Base-by-base conservation (phyloP, 2,888 invertebrate species). In the Eurytoma adleriae region DNA sequence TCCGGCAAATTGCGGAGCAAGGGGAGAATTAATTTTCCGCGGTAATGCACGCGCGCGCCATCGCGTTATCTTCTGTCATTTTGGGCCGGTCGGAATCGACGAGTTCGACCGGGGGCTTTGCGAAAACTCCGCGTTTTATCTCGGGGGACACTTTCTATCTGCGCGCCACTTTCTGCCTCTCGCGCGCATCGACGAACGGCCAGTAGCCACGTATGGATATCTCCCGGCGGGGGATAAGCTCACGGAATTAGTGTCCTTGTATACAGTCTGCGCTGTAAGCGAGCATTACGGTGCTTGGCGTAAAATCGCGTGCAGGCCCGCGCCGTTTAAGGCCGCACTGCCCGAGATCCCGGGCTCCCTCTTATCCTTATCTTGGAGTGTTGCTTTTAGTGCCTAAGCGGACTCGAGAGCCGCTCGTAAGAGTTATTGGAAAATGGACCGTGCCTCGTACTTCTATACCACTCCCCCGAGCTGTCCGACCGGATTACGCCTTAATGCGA, bases 21-120 rank as follows among this genome's bases (percentile, higher is more conserved):
- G 64, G 64, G 71, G 70, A 67, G 61, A 79, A 79, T 79, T 79
- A 73, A 73, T 79, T 79, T 68, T 79, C 68, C 68, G 73, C 56
- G 62, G 62, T 48, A 52, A 61, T 62, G 73, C 73, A 68, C 62
- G 40, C 40, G 10, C 40, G 10, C 40, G 40, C 40, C 40, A 40
- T 10, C 40, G 30, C n/a, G 61, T 78, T 73, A 79, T 73, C 73
- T 73, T 67, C 24, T 73, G 73, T 56, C 62, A 79, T 73, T 61
- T 62, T 7, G 40, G 40, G 10, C 40, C 40, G 40, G 30, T 50
- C 50, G n/a, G 30, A 67, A 75, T 75, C 67, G 59, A 67, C 67
- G 30, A 56, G 54, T 40, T 73, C 18, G 50, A 10, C 16, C 12
- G 50, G 30, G 20, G 13, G 13, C 40, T 40, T 7, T 40, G 40